phyloP scores from a whole-genome alignment of 2,888 invertebrate genomes.

The Drosophila falleni region DNA sequence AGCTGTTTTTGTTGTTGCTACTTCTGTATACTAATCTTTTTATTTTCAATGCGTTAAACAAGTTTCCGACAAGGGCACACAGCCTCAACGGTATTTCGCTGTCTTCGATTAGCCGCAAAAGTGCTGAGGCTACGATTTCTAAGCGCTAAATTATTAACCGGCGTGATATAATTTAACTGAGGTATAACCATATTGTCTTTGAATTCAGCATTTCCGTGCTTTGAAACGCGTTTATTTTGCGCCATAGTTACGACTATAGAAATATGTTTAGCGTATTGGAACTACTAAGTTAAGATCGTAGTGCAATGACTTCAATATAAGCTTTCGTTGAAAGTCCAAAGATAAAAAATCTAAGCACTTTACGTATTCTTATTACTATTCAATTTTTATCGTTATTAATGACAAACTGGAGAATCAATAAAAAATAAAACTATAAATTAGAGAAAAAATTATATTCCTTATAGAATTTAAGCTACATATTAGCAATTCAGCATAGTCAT shows the following conservation, averaged over 20 bases:
- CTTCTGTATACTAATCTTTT: slow-evolving; percentile 60
- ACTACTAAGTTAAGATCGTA: not conserved
- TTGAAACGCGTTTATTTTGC: slow-evolving; percentile 69
- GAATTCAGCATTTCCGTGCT: slow-evolving; percentile 62
- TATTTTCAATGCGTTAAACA: slow-evolving; percentile 54
- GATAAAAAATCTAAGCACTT: not conserved
- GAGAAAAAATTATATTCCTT: not conserved
- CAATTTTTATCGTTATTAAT: not conserved
- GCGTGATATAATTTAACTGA: slow-evolving; percentile 35
- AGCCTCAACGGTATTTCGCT: slow-evolving; percentile 67
- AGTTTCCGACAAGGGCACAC: slow-evolving; percentile 69
- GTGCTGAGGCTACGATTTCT: slow-evolving; percentile 44
- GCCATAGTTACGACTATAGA: slow-evolving; percentile 40
- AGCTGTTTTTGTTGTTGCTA: slow-evolving; percentile 23
- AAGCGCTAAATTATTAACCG: slow-evolving; percentile 57
- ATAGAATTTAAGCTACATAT: not conserved
- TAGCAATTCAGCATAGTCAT: not conserved
- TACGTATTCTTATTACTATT: not conserved
- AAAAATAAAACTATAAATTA: not conserved
- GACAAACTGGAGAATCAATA: no score
- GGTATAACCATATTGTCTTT: slow-evolving; percentile 21
- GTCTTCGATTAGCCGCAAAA: slow-evolving; percentile 55
- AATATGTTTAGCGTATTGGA: not conserved
- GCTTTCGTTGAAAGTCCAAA: not conserved
- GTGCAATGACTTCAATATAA: slow-evolving; percentile 20